These are phyloP conservation scores for Synergus gifuensis DNA, from an alignment of 2,888 invertebrate species.

Conservation along the genomic window DNA sequence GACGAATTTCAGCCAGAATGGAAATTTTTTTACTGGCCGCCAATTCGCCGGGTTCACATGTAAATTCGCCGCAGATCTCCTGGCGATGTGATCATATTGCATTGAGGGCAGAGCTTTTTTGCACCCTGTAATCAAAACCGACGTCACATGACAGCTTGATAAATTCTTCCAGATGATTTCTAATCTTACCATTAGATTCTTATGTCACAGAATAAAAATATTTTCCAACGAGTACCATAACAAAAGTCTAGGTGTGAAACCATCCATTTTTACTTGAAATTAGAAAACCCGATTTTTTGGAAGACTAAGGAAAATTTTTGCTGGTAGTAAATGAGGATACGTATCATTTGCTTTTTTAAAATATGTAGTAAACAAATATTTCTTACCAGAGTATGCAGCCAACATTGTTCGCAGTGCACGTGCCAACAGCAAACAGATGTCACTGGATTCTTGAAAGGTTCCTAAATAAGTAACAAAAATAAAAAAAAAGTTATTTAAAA, in stretches of 20 bases:
- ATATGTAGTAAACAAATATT: slow-evolving; percentile 23
- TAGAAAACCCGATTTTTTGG: no score
- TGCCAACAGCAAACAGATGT: slow-evolving; percentile 98
- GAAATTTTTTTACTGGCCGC: slow-evolving; percentile 25
- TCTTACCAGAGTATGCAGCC: slow-evolving; percentile 84
- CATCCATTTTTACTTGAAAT: neutral
- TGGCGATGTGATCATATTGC: slow-evolving; percentile 94
- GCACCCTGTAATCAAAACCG: slow-evolving; percentile 82
- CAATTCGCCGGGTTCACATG: slow-evolving; percentile 81
- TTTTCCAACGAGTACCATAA: neutral
- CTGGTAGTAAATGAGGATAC: neutral
- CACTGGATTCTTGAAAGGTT: slow-evolving; percentile 90
- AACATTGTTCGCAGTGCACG: slow-evolving; percentile 94
- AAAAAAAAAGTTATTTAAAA: neutral
- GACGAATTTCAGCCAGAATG: slow-evolving; percentile 40
- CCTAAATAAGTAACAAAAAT: slow-evolving; percentile 77
- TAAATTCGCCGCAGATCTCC: slow-evolving; percentile 93
- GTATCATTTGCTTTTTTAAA: neutral
- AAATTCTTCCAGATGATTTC: neutral
- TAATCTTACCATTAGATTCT: neutral
- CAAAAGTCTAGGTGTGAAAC: neutral
- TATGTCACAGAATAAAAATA: neutral
- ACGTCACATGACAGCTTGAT: neutral
- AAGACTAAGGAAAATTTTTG: neutral
- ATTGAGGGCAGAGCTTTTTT: slow-evolving; percentile 96